phyloP scores from a whole-genome alignment of 2,888 invertebrate genomes.

The Lasius fuliginosus region DNA sequence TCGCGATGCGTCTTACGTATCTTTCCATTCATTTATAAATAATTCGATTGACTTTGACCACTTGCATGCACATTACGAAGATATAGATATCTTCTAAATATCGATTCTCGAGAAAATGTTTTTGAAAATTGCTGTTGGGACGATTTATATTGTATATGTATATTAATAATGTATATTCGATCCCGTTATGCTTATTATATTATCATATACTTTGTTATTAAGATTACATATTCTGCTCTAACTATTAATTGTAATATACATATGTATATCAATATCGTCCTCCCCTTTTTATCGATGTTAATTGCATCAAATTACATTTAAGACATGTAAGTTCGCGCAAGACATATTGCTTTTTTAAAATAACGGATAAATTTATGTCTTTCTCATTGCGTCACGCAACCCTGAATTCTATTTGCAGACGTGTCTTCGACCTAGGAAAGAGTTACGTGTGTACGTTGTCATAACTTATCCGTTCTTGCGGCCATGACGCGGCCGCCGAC shows the following conservation, averaged over 20 bases:
- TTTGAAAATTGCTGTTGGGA: neutral
- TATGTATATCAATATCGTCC: neutral
- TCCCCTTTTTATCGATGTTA: neutral
- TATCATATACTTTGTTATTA: neutral
- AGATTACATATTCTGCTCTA: neutral
- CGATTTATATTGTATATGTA: neutral
- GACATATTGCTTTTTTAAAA: neutral
- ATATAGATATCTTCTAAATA: neutral
- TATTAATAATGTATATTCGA: neutral
- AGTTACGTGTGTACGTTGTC: neutral
- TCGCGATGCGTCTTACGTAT: constrained; percentile 20
- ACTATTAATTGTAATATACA: neutral
- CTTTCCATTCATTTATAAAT: constrained; percentile 44
- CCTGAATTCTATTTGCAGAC: neutral
- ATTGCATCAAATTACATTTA: neutral
- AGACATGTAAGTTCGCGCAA: neutral
- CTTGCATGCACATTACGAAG: constrained; percentile 8
- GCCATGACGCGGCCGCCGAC: constrained; percentile 5
- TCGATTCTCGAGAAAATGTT: neutral
- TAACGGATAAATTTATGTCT: neutral
- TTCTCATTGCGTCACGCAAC: constrained; percentile 14
- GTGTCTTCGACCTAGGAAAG: neutral
- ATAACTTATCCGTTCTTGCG: constrained; percentile 42
- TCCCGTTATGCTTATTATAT: neutral
- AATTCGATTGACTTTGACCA: constrained; percentile 38